Base-by-base conservation (phyloP, 2,113 vertebrate genomes). In the Oceanites oceanicus region DNA sequence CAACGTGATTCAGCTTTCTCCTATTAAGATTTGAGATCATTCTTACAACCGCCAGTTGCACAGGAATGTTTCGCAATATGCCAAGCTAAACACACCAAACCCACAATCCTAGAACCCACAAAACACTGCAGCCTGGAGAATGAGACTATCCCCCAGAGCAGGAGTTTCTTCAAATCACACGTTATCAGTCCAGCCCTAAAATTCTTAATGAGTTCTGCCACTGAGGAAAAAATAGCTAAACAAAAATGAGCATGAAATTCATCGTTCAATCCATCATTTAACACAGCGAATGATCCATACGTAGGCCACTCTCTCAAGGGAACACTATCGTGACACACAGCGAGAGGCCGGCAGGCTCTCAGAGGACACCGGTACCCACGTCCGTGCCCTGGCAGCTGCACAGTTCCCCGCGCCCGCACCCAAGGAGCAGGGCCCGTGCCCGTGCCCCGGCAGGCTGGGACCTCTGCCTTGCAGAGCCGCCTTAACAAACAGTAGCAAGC, bases 401-500 rank as follows among this genome's bases (percentile, higher is more conserved):
- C 16, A 14, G 38, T 2, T 67, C 16, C 23, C 40, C 27, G 23
- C 0, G 5, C 22, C 63, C 0, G 2, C n/a, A 65, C 10, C 20
- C 23, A 44, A 77, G 21, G 55, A 66, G 15, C 26, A 59, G 10
- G 80, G 25, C 11, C 58, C 18, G 8, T 7, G 12, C 23, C 36
- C 23, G 5, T 5, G 23, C 14, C 20, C 19, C 44, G 34, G n/a
- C 30, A 32, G 2, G 22, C 45, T 9, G 8, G 6, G 11, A 53
- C 17, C 50, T 34, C 32, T 3, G 14, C 2, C 2, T 7, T 40
- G 12, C 49, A 1, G 44, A 68, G 32, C 44, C 75, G 83, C 72
- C 18, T 92, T 65, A 94, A 61, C 23, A 88, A 86, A 61, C 29
- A 66, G 40, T 1, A 34, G 26, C 12, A 55, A 90, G 22, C 8